phyloP scores from a whole-genome alignment of 1,140 invertebrate genomes.

The Temnothorax longispinosus region DNA sequence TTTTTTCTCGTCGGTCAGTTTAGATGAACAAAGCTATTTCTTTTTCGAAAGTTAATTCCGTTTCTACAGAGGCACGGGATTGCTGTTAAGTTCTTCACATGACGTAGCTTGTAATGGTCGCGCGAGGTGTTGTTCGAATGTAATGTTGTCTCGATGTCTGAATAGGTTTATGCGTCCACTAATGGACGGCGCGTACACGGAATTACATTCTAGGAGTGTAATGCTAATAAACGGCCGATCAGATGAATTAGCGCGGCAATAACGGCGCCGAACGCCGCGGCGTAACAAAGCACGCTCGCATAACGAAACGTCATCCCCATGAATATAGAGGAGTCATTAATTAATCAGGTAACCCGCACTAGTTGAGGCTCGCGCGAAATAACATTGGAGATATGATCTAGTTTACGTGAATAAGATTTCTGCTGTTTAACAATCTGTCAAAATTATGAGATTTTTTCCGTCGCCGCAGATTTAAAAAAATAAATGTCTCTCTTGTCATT shows the following conservation, averaged over 20 bases:
- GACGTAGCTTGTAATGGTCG: not conserved
- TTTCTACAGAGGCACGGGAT: not conserved
- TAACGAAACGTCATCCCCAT: slow-evolving; percentile 68
- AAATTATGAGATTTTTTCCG: not conserved
- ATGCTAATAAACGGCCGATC: slow-evolving; percentile 72
- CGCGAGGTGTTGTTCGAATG: slow-evolving; percentile 29
- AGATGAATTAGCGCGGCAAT: slow-evolving; percentile 71
- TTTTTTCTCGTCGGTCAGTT: not conserved
- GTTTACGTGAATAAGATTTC: not conserved
- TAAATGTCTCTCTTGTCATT: not conserved
- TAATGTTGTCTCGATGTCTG: slow-evolving; percentile 47
- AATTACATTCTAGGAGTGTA: slow-evolving; percentile 54
- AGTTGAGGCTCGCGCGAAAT: slow-evolving; percentile 39
- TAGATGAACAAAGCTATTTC: not conserved
- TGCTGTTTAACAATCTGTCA: slow-evolving; percentile 10
- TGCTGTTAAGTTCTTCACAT: slow-evolving; percentile 24
- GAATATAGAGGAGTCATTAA: slow-evolving; percentile 65
- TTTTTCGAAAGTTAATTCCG: not conserved
- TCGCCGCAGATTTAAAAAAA: not conserved
- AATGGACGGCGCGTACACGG: slow-evolving; percentile 40
- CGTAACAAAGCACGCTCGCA: slow-evolving; percentile 68
- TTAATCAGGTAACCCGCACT: slow-evolving; percentile 63
- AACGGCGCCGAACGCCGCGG: slow-evolving; percentile 48
- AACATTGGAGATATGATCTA: slow-evolving; percentile 33
- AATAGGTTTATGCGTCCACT: slow-evolving; percentile 40